Conservation (phyloP, 2,888 invertebrate genomes). For the Dasysyrphus albostriatus region DNA sequence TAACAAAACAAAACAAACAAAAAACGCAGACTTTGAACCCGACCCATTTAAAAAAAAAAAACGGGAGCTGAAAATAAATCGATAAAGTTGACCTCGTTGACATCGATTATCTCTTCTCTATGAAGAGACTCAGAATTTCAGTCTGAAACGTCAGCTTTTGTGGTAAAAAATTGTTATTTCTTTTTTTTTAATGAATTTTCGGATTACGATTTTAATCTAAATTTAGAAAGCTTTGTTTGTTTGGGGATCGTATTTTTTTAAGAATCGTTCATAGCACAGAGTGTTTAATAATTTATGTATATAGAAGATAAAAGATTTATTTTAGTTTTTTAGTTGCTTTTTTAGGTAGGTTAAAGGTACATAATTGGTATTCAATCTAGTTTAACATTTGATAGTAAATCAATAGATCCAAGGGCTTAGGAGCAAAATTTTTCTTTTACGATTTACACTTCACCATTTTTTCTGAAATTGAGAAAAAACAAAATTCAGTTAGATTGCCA, state of each 20-base stretch:
- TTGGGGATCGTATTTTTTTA: background rate
- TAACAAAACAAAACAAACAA: background rate
- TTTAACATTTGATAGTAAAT: too few relatives aligned
- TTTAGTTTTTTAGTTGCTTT: too few relatives aligned
- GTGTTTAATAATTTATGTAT: too few relatives aligned
- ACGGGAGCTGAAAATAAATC: slow-evolving; percentile 19
- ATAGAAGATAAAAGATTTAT: too few relatives aligned
- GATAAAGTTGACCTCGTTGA: slow-evolving; percentile 48
- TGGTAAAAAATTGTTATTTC: background rate
- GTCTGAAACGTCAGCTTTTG: slow-evolving; percentile 4
- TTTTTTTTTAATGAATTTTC: background rate
- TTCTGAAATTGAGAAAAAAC: too few relatives aligned
- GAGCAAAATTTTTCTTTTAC: too few relatives aligned
- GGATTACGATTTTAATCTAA: background rate
- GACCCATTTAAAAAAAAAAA: background rate
- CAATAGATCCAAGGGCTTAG: too few relatives aligned
- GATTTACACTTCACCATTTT: too few relatives aligned
- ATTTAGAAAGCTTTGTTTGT: background rate
- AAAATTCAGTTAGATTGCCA: too few relatives aligned
- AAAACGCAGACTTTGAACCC: slow-evolving; percentile 9
- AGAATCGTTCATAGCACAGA: background rate
- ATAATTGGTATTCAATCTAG: too few relatives aligned
- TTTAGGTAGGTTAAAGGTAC: too few relatives aligned
- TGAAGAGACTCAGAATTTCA: slow-evolving; percentile 16
- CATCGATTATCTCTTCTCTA: slow-evolving; percentile 37